Evolutionary conservation across 2,113 vertebrate species (phyloP).

Genomic region (Sarotherodon lohbergeri): DNA sequence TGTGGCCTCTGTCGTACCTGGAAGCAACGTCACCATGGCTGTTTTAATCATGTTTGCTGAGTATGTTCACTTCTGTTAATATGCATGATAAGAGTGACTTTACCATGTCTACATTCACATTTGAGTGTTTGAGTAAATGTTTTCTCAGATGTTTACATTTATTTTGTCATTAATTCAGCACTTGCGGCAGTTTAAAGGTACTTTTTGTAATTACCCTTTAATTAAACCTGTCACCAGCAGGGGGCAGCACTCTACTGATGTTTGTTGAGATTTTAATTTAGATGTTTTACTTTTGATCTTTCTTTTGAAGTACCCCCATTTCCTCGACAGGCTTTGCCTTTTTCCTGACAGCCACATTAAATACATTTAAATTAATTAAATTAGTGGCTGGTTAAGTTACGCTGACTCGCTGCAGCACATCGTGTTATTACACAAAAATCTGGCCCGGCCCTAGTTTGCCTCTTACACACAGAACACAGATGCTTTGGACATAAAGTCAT

Average conservation of each 20-base stretch:
- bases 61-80: background rate
- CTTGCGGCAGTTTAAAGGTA: background rate
- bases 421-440: background rate
- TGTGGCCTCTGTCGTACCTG: background rate
- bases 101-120: background rate
- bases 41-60: no score
- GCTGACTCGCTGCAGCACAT: background rate
- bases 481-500: background rate
- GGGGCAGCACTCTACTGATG: background rate
- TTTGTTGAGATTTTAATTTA: background rate
- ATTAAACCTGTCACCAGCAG: background rate
- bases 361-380: accelerated
- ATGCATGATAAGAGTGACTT: background rate
- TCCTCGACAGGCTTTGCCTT: background rate
- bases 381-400: background rate
- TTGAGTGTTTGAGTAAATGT: background rate
- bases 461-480: background rate
- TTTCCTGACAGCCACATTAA: background rate
- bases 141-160: background rate
- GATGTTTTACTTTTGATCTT: background rate
- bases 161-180: background rate
- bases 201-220: background rate
- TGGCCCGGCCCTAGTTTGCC: background rate
- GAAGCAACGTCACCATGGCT: accelerated
- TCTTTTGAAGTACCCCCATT: background rate